Evolutionary conservation across 1,140 invertebrate genomes (phyloP).

Genomic region (Drosophila guanche): DNA sequence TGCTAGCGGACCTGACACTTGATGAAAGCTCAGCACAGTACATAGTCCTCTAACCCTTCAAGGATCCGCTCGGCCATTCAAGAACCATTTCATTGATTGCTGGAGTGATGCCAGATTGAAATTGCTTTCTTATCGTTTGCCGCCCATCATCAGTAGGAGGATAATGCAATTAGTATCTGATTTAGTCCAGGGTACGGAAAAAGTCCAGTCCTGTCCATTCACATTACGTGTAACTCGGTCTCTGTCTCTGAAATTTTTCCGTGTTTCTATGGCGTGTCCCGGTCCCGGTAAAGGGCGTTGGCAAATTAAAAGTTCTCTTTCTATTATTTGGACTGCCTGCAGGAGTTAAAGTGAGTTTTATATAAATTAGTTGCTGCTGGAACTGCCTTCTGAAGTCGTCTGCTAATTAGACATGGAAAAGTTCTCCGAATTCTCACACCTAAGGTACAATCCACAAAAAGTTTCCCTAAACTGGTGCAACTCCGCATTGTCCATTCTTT

Average conservation of each 20-base stretch:
- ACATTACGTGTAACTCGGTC: conserved; percentile 13
- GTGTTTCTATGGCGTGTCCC: conserved; percentile 44
- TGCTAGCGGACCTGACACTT: conserved; percentile 45
- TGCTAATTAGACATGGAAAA: conserved; percentile 74
- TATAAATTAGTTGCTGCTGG: conserved; percentile 63
- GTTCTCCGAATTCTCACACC: conserved; percentile 25
- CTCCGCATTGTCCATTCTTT: too few relatives aligned
- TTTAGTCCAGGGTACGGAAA: conserved; percentile 10
- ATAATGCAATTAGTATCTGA: conserved; percentile 50
- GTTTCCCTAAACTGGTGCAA: too few relatives aligned
- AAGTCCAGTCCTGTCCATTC: background rate
- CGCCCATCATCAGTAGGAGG: conserved; percentile 10
- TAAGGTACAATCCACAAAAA: conserved; percentile 15
- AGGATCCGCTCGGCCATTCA: too few relatives aligned
- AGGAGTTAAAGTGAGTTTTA: conserved; percentile 49
- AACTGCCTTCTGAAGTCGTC: conserved; percentile 18
- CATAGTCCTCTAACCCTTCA: too few relatives aligned
- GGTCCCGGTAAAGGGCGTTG: conserved; percentile 21
- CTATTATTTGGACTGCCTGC: conserved; percentile 57
- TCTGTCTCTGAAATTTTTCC: conserved; percentile 16
- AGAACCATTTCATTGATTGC: conserved; percentile 8
- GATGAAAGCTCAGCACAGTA: conserved; percentile 50
- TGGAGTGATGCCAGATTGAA: conserved; percentile 11
- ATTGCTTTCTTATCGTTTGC: conserved; percentile 33
- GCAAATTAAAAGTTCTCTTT: conserved; percentile 72